Conservation (phyloP, 2,113 vertebrate genomes). For the Pangasianodon gigas region DNA sequence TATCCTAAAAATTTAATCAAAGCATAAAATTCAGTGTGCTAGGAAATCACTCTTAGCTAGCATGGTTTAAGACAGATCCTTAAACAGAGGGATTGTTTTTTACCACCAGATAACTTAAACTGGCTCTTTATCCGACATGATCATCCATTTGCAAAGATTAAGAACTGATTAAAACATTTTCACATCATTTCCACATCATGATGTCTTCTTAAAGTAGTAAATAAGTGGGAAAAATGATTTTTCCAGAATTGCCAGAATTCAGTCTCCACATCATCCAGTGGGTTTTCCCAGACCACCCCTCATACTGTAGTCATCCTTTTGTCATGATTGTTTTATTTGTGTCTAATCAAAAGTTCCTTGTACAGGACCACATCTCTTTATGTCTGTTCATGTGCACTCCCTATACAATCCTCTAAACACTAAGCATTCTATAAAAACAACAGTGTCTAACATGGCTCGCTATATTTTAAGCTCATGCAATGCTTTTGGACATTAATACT, state of each 20-base stretch:
- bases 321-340: not conserved
- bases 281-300: not conserved
- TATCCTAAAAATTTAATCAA: not conserved
- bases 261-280: too few species aligned
- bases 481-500: not conserved
- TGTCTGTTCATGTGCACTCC: not conserved
- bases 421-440: too few species aligned
- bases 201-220: too few species aligned
- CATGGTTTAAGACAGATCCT: not conserved
- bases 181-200: too few species aligned
- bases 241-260: too few species aligned
- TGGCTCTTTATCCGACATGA: too few species aligned
- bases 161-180: too few species aligned
- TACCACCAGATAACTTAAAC: too few species aligned
- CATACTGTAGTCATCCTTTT: not conserved
- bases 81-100: not conserved
- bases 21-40: not conserved
- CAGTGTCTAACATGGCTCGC: not conserved
- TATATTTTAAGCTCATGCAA: not conserved
- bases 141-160: too few species aligned
- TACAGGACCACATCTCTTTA: not conserved
- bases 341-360: not conserved
- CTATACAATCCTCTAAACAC: too few species aligned
- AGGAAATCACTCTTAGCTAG: not conserved
- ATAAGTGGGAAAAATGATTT: too few species aligned